phyloP scores from a whole-genome alignment of 2,888 invertebrate genomes.

The Vannuccia rotundouncinata region DNA sequence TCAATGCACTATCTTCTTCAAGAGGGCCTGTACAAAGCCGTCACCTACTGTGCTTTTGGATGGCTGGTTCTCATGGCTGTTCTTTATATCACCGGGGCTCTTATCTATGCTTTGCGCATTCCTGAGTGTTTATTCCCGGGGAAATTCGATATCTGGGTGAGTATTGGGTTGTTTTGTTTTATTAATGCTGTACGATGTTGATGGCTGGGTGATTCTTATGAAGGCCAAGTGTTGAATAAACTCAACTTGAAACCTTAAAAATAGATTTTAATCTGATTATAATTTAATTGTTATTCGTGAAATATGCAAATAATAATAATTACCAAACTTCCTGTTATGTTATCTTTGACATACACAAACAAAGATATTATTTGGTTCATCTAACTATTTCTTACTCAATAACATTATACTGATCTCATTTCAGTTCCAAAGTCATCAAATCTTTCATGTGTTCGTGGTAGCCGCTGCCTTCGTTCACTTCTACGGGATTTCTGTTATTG shows the following conservation, averaged over 20 bases:
- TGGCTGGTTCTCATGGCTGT: constrained; percentile 89
- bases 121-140: constrained; percentile 96
- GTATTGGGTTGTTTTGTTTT: constrained; percentile 43
- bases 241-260: no score
- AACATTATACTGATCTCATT: no score
- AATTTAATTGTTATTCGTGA: no score
- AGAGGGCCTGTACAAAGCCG: constrained; percentile 87
- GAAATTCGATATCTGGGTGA: constrained; percentile 90
- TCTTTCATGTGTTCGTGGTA: constrained; percentile 94
- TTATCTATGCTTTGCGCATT: constrained; percentile 88
- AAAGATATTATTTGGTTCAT: no score
- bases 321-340: no score
- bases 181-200: no score
- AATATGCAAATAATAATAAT: no score
- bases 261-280: no score
- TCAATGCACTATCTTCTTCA: constrained; percentile 89
- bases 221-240: no score
- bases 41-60: constrained; percentile 82
- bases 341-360: no score
- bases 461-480: constrained; percentile 96
- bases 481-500: constrained; percentile 94
- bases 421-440: constrained; percentile 96
- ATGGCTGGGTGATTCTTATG: no score
- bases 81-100: constrained; percentile 87
- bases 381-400: no score